Base-by-base conservation (phyloP, 35 echinoderm and acorn worm species). In the Strongylocentrotus purpuratus region DNA sequence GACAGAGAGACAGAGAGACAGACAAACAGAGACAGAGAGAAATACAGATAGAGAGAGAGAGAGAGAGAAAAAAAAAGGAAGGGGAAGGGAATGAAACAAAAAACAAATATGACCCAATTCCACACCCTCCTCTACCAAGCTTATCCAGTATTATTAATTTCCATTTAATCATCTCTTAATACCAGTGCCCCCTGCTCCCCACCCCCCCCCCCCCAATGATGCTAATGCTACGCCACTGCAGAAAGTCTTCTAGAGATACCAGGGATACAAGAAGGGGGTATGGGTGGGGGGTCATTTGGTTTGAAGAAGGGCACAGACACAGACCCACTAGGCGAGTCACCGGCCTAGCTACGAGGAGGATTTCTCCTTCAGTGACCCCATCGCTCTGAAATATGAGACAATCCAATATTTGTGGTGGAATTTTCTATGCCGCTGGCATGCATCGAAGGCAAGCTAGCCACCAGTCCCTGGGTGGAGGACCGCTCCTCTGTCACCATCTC, bases 351-450 rank as follows among this genome's bases (percentile, higher is more conserved):
- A n/a, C 22, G 4, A 78, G 65, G 28, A 89, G 65, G 65, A 89
- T 46, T 17, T 89, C 87, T 89, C 87, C 87, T 46, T 31, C 33
- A 89, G n/a, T 89, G 87, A 89, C 87, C 87, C 45, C 87, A 89
- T 46, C 45, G 87, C 32, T 45, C 87, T 89, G 87, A 33, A 89
- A 89, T 31, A 46, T 41, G 87, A 89, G 87, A 89, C 87, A 46
- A 89, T 31, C 87, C 87, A 89, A 89, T 89, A 89, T 89, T 89
- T 89, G 87, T 89, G 87, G 87, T 45, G 87, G 87, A 89, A 89
- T 89, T 89, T 89, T 89, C 87, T 89, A 25, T 89, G 87, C 87
- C 87, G 87, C 87, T 89, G 87, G 87, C 87, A 32, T 46, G 87
- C 32, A 89, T 89, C 87, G 87, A 46, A 46, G 87, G 33, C 87